Evolutionary conservation across 2,113 vertebrate genomes (phyloP), one percentile per base, ranked within the genome.

Genomic region (Oenanthe oenanthe): DNA sequence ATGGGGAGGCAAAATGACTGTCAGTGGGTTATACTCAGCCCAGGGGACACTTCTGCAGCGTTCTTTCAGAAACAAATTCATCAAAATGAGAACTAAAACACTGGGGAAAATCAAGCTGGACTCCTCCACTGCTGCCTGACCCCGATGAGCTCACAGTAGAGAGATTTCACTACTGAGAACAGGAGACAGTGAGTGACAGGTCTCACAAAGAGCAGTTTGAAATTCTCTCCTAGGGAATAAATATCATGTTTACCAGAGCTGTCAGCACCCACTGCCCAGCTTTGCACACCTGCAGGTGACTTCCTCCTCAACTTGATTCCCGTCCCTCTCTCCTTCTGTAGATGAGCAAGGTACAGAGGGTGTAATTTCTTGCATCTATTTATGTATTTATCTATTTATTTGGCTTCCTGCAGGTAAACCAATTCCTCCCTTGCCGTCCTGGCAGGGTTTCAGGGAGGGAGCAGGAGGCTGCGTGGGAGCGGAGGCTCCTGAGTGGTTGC

Each of bases 391-490:
- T 57, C 68, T 89, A 54, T 90, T 91, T 80, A 40, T 91, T 94
- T 88, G 17, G 66, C 75, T 84, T 66, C 20, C 60, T 80, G 63
- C 78, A 83, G 1, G 0, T 94, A 88, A 92, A 94, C 88, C 88
- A 88, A 86, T 77, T 85, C 75, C 88, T 90, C 54, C n/a, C 77
- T 89, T 83, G 32, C 51, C 0, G 0, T 79, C 18, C 85, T 96
- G 95, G 93, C 93, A 94, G 56, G 19, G 54, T 89, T 76, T 96
- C 89, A 95, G 78, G 2, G 10, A 96, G 87, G 2, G 15, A 96
- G 89, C 12, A 0, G 89, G 88, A 97, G 71, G 79, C 94, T 40
- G 85, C 43, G 67, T 96, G 93, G 94, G 95, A 97, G 94, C 82
- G 0, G 75, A 93, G 88, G 63, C 74, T 95, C 75, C 89, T 48